These are phyloP conservation scores for Malurus leucopterus DNA, from an alignment of 2,797 vertebrate genomes.

Conservation along the genomic window DNA sequence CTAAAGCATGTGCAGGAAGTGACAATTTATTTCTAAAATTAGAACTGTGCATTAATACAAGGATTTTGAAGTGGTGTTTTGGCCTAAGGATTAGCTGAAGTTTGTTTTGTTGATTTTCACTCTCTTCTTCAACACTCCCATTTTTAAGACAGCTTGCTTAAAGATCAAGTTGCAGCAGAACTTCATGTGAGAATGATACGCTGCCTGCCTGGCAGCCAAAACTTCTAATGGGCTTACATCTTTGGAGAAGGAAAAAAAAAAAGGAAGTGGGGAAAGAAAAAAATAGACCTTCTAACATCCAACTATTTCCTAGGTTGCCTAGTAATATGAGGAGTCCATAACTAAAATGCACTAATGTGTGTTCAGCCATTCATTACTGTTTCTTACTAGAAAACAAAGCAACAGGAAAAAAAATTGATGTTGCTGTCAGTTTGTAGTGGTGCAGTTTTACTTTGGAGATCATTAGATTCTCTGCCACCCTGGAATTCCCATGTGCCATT, in stretches of 20 bases:
- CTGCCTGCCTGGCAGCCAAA: neutral
- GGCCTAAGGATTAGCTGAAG: neutral
- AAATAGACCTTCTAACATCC: neutral
- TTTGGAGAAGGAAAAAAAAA: neutral
- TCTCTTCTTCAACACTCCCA: neutral
- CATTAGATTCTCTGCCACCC: neutral
- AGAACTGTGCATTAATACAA: neutral
- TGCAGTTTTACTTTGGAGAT: neutral
- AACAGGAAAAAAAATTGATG: neutral
- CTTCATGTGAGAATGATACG: neutral
- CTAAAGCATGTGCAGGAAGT: neutral
- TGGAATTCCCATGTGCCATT: neutral
- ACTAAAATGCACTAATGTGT: neutral
- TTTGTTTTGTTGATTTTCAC: neutral
- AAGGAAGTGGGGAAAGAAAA: accelerated
- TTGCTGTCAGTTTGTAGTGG: neutral
- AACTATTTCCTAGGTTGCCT: neutral
- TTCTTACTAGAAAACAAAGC: neutral
- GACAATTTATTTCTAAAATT: neutral
- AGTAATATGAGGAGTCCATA: neutral
- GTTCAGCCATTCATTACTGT: neutral
- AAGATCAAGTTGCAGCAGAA: neutral
- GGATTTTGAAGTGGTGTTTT: neutral
- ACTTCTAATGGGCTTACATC: neutral
- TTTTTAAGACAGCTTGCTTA: neutral